Base-by-base conservation (phyloP, 1,140 invertebrate genomes). In the Polypedilum pembai region DNA sequence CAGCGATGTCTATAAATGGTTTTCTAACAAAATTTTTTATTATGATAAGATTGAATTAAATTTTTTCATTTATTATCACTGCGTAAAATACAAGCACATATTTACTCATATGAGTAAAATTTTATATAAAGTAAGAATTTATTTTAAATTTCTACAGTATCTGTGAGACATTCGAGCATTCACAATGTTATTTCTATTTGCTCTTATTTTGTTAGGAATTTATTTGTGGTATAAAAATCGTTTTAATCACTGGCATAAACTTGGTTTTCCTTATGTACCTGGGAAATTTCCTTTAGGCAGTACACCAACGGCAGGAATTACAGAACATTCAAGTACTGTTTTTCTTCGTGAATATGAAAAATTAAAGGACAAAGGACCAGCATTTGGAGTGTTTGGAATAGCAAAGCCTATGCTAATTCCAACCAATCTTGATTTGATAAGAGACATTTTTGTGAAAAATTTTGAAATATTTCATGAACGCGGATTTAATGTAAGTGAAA, bases 401-500 rank as follows among this genome's bases (percentile, higher is more conserved):
- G 33, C 2, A n/a, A 72, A 18, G 24, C 69, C 65, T 15, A 17
- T 10, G 2, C 20, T 40, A 7, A 8, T 41, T 8, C 15, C 40
- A n/a, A 41, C 77, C 0, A 80, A 82, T 41, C 73, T 78, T 33
- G 81, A 80, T 12, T 74, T 82, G 1, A 74, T 80, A 5, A 81
- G 79, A 56, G 75, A 80, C n/a, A 75, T 82, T 74, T 72, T 81
- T 0, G 79, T 82, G 7, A 82, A 81, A 40, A 80, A 82, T 73
- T 82, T 82, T 24, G 65, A 76, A 0, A 40, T 76, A 40, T 82
- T 82, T 69, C 75, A 77, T 4, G 78, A 82, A 77, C 80, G 86
- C 40, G 83, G 84, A 0, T 76, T 84, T 12, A 86, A 83, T 75
- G 80, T 81, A 73, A 85, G 86, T 74, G 83, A 85, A 20, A 77